These are phyloP conservation scores for Prochilodus magdalenae DNA, from an alignment of 2,113 vertebrate species.

Conservation along the genomic window DNA sequence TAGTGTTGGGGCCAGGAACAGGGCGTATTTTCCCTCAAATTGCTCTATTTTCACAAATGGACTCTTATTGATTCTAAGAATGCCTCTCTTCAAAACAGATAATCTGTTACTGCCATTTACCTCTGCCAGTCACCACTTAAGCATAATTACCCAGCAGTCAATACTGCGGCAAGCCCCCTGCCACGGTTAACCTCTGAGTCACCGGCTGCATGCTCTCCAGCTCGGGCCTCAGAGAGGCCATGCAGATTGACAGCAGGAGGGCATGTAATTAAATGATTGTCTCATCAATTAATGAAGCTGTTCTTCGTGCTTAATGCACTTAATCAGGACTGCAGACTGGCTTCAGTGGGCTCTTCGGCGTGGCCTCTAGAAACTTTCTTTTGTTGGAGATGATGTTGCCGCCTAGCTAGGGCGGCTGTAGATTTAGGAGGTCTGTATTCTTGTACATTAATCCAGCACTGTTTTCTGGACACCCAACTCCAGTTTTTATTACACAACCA, in stretches of 20 bases:
- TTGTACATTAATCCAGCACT: no score
- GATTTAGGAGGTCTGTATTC: not conserved
- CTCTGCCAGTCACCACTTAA: slow-evolving; percentile 73
- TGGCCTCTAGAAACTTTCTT: not conserved
- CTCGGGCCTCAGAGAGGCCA: not conserved
- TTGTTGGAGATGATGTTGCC: not conserved
- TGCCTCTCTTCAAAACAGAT: slow-evolving; percentile 73
- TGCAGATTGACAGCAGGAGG: slow-evolving; percentile 27
- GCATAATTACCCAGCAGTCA: slow-evolving; percentile 74
- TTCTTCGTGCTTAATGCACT: slow-evolving; percentile 27
- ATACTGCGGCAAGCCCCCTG: slow-evolving; percentile 56
- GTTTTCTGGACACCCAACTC: no score
- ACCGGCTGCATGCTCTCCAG: slow-evolving; percentile 27
- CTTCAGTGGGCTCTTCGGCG: not conserved
- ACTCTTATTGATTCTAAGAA: slow-evolving; percentile 82
- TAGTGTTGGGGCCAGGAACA: slow-evolving; percentile 61
- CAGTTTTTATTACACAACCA: no score
- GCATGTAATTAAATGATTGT: slow-evolving; percentile 52
- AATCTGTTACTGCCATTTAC: slow-evolving; percentile 77
- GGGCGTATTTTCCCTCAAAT: slow-evolving; percentile 72
- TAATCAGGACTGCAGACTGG: not conserved
- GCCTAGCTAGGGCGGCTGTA: not conserved
- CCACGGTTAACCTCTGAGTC: slow-evolving; percentile 57
- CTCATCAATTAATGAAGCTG: slow-evolving; percentile 46
- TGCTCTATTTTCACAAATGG: slow-evolving; percentile 76